Conservation (phyloP, 2,797 vertebrate species). For the Nyctalus aviator region DNA sequence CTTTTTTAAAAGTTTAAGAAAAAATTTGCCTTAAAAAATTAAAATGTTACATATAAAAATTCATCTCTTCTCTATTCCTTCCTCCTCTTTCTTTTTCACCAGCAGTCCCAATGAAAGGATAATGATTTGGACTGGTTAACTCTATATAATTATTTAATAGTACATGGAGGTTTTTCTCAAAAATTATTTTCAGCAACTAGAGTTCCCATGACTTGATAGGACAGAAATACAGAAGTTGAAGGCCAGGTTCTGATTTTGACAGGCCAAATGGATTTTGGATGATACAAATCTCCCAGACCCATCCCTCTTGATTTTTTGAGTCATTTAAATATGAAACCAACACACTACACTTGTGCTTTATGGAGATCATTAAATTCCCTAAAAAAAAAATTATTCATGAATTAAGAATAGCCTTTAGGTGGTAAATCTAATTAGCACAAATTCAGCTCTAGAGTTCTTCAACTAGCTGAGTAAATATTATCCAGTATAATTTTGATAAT, state of each 20-base stretch:
- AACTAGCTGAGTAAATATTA: slow-evolving; percentile 81
- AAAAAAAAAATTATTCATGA: slow-evolving; percentile 79
- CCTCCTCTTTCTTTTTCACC: not conserved
- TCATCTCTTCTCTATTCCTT: not conserved
- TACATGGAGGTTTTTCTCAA: not conserved
- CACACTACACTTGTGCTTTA: slow-evolving; percentile 2
- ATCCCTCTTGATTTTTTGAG: not conserved
- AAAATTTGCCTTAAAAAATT: not conserved
- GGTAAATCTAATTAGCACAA: slow-evolving; percentile 81
- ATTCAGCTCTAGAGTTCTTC: slow-evolving; percentile 78
- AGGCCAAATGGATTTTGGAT: not conserved
- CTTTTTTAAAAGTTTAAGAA: not conserved
- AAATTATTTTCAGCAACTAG: not conserved
- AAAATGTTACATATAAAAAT: not conserved
- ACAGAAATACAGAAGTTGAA: not conserved
- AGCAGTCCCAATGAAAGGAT: not conserved
- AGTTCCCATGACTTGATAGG: not conserved
- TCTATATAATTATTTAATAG: not conserved
- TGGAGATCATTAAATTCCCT: slow-evolving; percentile 73
- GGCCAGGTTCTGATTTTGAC: not conserved
- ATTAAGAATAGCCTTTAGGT: slow-evolving; percentile 77
- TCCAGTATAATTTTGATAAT: slow-evolving; percentile 64
- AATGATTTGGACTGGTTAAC: not conserved
- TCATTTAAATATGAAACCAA: slow-evolving; percentile 15
- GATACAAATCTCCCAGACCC: not conserved